Evolutionary conservation across 1,140 invertebrate species (phyloP), one percentile per base, ranked within the genome.

Genomic region (Drosophila willistoni): DNA sequence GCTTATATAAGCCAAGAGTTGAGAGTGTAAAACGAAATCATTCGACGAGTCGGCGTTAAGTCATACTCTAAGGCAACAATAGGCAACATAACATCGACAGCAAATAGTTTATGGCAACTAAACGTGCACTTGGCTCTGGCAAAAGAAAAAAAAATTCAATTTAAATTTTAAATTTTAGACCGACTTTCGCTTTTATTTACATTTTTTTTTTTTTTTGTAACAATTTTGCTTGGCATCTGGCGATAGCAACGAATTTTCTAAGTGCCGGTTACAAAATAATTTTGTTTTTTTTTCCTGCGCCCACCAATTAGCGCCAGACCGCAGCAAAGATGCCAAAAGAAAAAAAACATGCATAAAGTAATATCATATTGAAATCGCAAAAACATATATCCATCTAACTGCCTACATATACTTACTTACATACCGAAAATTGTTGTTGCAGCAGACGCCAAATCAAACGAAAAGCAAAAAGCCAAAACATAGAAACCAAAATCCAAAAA

Each of bases 311-410:
- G 68, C 74, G 55, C 54, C 59, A 54, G 64, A 51, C 62, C 44
- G 56, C 63, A 29, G 64, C 77, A 55, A 74, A 64, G 9, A 39
- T 68, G 64, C 71, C 29, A 29, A 77, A 57, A 73, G 80, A 22
- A 22, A 77, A 77, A 77, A 73, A 77, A 73, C 14, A 47, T 22
- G 44, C 9, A 85, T 84, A 84, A 84, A 84, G 85, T 74, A 59
- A 71, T 68, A 64, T 77, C 73, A 64, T 85, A 84, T 81, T 71
- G 74, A 85, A 86, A 78, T 81, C 77, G 62, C 64, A 70, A 73
- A 57, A 33, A 71, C 77, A 74, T 73, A 73, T 84, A 51, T 70
- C 71, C 75, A 44, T n/a, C 5, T 17, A 47, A 7, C 14, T 47
- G 17, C 14, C 14, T 86, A 66, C 70, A 81, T 81, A 64, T 73